Conservation (phyloP, 2,113 vertebrate species). For the Anthoscopus minutus region DNA sequence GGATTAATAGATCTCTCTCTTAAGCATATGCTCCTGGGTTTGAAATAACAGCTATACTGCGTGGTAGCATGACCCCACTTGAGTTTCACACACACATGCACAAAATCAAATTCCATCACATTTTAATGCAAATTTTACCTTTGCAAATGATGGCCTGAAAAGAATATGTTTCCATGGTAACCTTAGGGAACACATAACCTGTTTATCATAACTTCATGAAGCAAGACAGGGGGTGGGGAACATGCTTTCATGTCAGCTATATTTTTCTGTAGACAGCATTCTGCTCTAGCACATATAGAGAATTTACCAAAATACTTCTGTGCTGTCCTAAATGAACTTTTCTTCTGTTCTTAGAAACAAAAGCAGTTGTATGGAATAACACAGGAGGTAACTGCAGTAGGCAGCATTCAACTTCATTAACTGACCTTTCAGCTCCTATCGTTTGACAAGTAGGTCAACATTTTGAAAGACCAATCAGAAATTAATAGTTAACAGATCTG, state of each 20-base stretch:
- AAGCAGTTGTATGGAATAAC: not conserved
- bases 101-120: conserved; percentile 72
- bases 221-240: conserved; percentile 58
- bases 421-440: not conserved
- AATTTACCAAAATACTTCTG: conserved; percentile 10
- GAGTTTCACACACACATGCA: conserved; percentile 64
- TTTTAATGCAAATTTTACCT: conserved; percentile 82
- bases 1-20: conserved; percentile 66
- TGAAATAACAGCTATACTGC: conserved; percentile 69
- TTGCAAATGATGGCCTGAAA: conserved; percentile 76
- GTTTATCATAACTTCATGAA: conserved; percentile 76
- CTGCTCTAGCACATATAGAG: conserved; percentile 20
- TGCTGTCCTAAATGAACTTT: conserved; percentile 43
- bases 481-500: not conserved
- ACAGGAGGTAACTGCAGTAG: not conserved
- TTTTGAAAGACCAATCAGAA: conserved; percentile 25
- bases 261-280: conserved; percentile 59
- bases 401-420: not conserved
- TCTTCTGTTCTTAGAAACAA: not conserved
- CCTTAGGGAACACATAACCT: conserved; percentile 74
- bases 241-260: conserved; percentile 65
- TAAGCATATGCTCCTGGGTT: conserved; percentile 44
- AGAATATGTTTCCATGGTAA: conserved; percentile 80
- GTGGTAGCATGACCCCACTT: conserved; percentile 70
- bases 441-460: not conserved